Base-by-base conservation (phyloP, 2,113 vertebrate species). In the Phocoena sinus region DNA sequence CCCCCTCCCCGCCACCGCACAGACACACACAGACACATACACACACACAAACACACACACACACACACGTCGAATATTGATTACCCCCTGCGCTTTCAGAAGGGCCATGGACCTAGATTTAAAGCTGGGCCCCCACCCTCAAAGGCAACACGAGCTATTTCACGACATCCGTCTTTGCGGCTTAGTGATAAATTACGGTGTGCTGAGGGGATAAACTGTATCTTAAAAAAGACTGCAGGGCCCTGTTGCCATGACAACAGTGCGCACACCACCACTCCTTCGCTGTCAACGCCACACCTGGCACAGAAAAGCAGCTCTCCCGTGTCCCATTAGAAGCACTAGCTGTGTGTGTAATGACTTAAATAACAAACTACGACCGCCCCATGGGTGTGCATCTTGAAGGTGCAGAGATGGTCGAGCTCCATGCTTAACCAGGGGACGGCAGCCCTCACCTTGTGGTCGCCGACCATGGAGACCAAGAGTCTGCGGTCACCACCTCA, bases 161-260 rank as follows among this genome's bases (percentile, higher is more conserved):
- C 97, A 98, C 98, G 98, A 98, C 98, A 97, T 98, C 98, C 97
- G 91, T 98, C 99, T 99, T 98, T 98, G 97, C 7, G 63, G 98
- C 98, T 99, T 98, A 98, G 98, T 98, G 99, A 99, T 99, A 99
- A 99, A 99, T 99, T 98, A 98, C 96, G 98, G 97, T 98, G 98
- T 98, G 98, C 98, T 98, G 98, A 99, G 99, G 99, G 99, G 98
- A 99, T 99, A 98, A 99, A 99, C 98, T 97, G 96, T 98, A 99
- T 98, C 99, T 98, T 98, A 97, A 98, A 98, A 98, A 98, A 98
- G 98, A 98, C 98, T 97, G 98, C 98, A 98, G 98, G 96, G 97
- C 96, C 98, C 98, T 95, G 99, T 99, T 99, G 99, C 98, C 98
- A 99, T 99, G 98, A 98, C 98, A 99, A 99, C 99, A 97, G 98